Base-by-base conservation (phyloP, 2,888 invertebrate genomes). In the Heliothis peltigera region DNA sequence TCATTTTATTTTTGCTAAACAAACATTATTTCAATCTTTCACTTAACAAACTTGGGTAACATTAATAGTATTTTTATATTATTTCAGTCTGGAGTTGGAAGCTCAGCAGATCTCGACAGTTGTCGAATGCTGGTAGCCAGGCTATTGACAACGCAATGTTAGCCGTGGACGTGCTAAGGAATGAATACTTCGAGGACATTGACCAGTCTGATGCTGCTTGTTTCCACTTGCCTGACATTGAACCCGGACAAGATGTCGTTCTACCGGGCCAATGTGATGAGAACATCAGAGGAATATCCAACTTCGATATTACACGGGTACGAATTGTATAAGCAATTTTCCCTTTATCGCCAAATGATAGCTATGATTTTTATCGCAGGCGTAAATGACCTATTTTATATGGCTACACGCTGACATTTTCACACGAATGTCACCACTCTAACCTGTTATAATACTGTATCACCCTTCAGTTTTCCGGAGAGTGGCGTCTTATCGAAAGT, bases 1-100 rank as follows among this genome's bases (percentile, higher is more conserved):
- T n/a, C n/a, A n/a, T n/a, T n/a, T n/a, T n/a, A n/a, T n/a, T n/a
- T n/a, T n/a, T n/a, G n/a, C n/a, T n/a, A n/a, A n/a, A n/a, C n/a
- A n/a, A n/a, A n/a, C n/a, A n/a, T n/a, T n/a, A n/a, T n/a, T n/a
- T n/a, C n/a, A n/a, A n/a, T n/a, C n/a, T n/a, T n/a, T n/a, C n/a
- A n/a, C n/a, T n/a, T n/a, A n/a, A n/a, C n/a, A n/a, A n/a, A n/a
- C n/a, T n/a, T n/a, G n/a, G n/a, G n/a, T n/a, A n/a, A n/a, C n/a
- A n/a, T n/a, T n/a, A n/a, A n/a, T n/a, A n/a, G n/a, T n/a, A n/a
- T n/a, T n/a, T n/a, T n/a, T n/a, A 25, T 52, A 44, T 53, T 6
- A 43, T 74, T 66, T 18, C 73, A 91, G 92, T 92, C 0, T 91
- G 78, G 75, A 92, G 91, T 60, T 92, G 92, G 93, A 92, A 92